Evolutionary conservation across 2,113 vertebrate genomes (phyloP).

Genomic region (Lagopus muta): DNA sequence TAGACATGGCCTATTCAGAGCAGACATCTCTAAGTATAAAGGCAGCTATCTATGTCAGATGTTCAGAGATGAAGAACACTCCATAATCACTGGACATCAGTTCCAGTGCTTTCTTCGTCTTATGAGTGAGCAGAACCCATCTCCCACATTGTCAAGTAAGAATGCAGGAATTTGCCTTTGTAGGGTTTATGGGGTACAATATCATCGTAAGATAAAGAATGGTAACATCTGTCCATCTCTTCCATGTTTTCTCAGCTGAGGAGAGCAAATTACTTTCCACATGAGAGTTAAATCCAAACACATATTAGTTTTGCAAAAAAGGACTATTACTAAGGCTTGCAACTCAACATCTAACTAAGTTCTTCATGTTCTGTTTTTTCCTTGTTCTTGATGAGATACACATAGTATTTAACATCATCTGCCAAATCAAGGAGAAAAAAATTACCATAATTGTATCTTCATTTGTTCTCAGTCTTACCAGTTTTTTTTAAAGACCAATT

Average conservation of each 20-base stretch:
- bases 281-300: neutral
- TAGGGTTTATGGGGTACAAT: neutral
- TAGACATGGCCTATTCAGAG: conserved; percentile 13
- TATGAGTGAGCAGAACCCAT: neutral
- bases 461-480: neutral
- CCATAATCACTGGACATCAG: neutral
- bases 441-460: neutral
- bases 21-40: neutral
- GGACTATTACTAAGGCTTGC: neutral
- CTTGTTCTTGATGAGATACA: neutral
- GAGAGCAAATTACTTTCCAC: neutral
- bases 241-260: neutral
- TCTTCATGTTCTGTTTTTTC: neutral
- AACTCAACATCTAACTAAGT: neutral
- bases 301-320: neutral
- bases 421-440: neutral
- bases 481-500: neutral
- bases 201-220: neutral
- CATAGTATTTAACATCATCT: neutral
- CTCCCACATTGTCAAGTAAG: neutral
- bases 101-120: neutral
- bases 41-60: conserved; percentile 25
- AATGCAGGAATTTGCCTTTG: neutral
- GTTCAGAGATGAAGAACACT: conserved; percentile 46
- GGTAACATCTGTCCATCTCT: neutral